Evolutionary conservation across 2,888 invertebrate species (phyloP).

Genomic region (Habroteleia sp.): DNA sequence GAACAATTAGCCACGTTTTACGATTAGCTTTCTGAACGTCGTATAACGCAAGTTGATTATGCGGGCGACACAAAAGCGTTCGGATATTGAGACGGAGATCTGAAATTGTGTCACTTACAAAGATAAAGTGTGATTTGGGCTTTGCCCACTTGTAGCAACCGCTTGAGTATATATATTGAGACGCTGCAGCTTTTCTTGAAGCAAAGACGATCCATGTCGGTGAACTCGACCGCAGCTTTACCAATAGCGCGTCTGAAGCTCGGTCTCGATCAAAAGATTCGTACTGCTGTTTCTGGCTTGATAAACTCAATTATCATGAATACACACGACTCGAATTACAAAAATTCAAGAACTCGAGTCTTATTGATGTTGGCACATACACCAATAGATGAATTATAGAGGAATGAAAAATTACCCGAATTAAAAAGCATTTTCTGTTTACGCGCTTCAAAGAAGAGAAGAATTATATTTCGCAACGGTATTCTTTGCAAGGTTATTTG

Average conservation of each 20-base stretch:
- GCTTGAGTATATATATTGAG: slow-evolving; percentile 6
- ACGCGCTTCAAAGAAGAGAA: too few species aligned
- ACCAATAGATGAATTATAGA: slow-evolving; percentile 24
- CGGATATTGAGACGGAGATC: slow-evolving; percentile 32
- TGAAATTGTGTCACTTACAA: slow-evolving; percentile 64
- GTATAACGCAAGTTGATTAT: slow-evolving; percentile 11
- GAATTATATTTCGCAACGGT: too few species aligned
- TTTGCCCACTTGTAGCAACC: slow-evolving; percentile 15
- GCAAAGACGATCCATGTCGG: slow-evolving; percentile 1
- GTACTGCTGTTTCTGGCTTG: slow-evolving; percentile 25
- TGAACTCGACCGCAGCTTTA: slow-evolving; percentile 20
- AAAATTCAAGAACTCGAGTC: slow-evolving; percentile 11
- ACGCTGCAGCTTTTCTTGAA: slow-evolving; percentile 16
- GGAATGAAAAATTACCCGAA: slow-evolving; percentile 21
- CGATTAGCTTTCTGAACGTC: slow-evolving; percentile 35
- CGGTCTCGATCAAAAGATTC: slow-evolving; percentile 33
- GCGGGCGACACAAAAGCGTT: slow-evolving; percentile 13
- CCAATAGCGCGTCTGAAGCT: slow-evolving; percentile 7
- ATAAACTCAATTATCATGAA: slow-evolving; percentile 50
- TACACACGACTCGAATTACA: slow-evolving; percentile 29
- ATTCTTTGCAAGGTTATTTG: too few species aligned
- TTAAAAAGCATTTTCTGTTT: too few species aligned
- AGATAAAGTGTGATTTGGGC: slow-evolving; percentile 55
- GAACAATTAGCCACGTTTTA: too few species aligned
- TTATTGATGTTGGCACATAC: slow-evolving; percentile 11